Evolutionary conservation across 1,140 invertebrate genomes (phyloP).

Genomic region (Latrodectus geometricus): DNA sequence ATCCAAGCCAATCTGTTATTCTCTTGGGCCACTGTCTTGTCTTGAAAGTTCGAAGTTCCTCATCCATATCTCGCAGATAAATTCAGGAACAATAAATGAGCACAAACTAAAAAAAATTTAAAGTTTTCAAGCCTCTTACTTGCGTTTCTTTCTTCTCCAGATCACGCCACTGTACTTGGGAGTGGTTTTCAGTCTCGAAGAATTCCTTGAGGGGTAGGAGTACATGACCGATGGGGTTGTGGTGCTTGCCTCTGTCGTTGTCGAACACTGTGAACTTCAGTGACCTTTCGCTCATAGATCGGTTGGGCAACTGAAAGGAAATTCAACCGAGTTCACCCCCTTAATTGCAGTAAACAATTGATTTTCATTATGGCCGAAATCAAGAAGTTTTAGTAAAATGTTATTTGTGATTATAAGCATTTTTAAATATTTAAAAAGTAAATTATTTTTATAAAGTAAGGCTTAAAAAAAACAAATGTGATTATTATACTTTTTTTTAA

Average conservation of each 20-base stretch:
- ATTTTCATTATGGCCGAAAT: no score
- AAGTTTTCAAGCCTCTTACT: conserved; percentile 9
- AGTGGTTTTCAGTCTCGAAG: conserved; percentile 68
- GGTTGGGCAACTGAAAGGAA: conserved; percentile 25
- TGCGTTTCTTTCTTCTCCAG: conserved; percentile 41
- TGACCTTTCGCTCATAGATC: conserved; percentile 75
- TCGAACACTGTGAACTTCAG: conserved; percentile 81
- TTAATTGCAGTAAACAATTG: no score
- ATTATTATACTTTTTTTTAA: no score
- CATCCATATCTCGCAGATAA: not conserved
- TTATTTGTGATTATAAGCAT: no score
- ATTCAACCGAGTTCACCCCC: no score
- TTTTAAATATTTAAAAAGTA: no score
- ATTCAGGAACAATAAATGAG: not conserved
- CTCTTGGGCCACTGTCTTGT: no score
- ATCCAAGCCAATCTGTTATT: no score
- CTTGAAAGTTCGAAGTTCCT: not conserved
- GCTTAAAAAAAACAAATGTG: no score
- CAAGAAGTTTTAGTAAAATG: no score
- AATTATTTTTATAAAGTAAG: no score
- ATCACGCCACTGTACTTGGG: conserved; percentile 66
- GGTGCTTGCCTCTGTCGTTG: conserved; percentile 76
- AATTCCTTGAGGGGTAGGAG: conserved; percentile 78
- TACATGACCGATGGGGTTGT: conserved; percentile 79
- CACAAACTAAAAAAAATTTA: not conserved